A percentile compares a stretch with the other conserved stretches of the same genome.
These are phyloP conservation scores for Aramus guarauna DNA, from an alignment of 2,113 vertebrate species.

Conservation along the genomic window DNA sequence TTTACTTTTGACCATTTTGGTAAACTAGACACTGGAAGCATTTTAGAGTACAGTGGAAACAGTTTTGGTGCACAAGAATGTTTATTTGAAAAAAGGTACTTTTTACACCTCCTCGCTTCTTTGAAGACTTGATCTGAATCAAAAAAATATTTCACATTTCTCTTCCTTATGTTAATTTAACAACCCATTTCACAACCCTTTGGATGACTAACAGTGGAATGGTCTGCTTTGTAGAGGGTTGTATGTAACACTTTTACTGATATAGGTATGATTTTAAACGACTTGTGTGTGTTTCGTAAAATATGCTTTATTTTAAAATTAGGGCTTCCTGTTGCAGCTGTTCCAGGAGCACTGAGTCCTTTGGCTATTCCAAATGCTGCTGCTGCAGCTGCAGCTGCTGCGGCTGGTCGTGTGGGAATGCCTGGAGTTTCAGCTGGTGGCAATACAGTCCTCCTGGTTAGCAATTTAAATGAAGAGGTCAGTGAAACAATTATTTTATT, in stretches of 20 bases:
- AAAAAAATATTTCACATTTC: not conserved
- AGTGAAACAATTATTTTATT: constrained; percentile 70
- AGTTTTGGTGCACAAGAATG: not conserved
- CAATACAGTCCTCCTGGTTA: constrained; percentile 93
- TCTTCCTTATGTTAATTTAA: not conserved
- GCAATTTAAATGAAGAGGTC: constrained; percentile 99
- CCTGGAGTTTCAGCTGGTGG: constrained; percentile 86
- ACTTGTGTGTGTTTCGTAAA: constrained; percentile 84
- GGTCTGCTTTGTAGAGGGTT: not conserved
- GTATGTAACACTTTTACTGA: constrained; percentile 11
- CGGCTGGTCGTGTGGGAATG: constrained; percentile 91
- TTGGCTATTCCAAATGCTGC: constrained; percentile 86
- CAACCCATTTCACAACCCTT: not conserved
- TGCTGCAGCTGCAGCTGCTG: constrained; percentile 92
- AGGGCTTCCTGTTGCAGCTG: constrained; percentile 84
- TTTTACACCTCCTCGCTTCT: not conserved
- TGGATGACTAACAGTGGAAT: not conserved
- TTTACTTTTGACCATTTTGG: not conserved
- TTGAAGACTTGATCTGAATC: not conserved
- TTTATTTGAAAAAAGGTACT: not conserved
- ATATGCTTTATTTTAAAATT: constrained; percentile 85
- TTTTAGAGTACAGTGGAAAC: not conserved
- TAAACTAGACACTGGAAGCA: not conserved
- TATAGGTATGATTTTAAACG: constrained; percentile 46
- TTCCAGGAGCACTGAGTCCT: constrained; percentile 93